phyloP scores from a whole-genome alignment of 1,140 invertebrate species.

The Apis mellifera region Amel_HAv3.1 CM009936.2:11246001-11246500 shows the following conservation, averaged over 20 bases:
- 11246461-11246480: neutral
- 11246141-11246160: neutral
- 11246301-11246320: neutral
- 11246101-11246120: conserved; percentile 10
- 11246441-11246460: neutral
- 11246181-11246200: conserved; percentile 15
- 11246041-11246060: neutral
- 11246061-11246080: conserved; percentile 22
- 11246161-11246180: conserved; percentile 10
- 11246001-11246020: neutral
- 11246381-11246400: too few species aligned
- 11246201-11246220: neutral
- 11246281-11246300: neutral
- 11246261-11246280: neutral
- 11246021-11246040: neutral
- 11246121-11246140: neutral
- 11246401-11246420: neutral
- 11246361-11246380: neutral
- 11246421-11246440: conserved; percentile 2
- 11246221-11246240: neutral
- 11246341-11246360: neutral
- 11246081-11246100: neutral
- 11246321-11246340: neutral
- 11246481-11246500: neutral
- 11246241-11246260: neutral